Evolutionary conservation across 1,140 invertebrate genomes (phyloP).

Genomic region (Arion vulgaris): DNA sequence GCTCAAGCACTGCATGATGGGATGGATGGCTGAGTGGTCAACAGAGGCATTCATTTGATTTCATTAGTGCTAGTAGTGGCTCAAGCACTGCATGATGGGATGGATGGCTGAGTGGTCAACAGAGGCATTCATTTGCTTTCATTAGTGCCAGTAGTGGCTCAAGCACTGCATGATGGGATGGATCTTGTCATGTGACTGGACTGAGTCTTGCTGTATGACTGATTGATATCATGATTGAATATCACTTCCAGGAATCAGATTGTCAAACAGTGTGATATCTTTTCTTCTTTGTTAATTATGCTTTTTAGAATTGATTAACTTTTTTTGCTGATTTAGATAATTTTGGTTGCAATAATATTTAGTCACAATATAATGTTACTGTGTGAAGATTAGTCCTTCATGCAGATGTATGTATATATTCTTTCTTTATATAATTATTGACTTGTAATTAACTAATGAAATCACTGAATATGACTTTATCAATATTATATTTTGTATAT

Average conservation of each 20-base stretch:
- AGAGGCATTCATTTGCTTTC: too few species aligned
- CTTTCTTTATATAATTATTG: background rate
- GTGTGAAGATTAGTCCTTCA: background rate
- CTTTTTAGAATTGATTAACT: background rate
- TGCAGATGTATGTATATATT: background rate
- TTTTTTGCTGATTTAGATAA: background rate
- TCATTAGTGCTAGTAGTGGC: constrained; percentile 7
- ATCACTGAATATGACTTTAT: too few species aligned
- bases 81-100: constrained; percentile 30
- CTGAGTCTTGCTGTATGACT: background rate
- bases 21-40: constrained; percentile 29
- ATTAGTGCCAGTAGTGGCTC: too few species aligned
- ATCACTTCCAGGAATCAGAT: background rate
- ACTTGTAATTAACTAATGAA: too few species aligned
- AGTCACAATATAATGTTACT: background rate
- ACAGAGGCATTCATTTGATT: constrained; percentile 36
- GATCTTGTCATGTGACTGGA: background rate
- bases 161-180: constrained; percentile 16
- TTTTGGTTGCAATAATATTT: background rate
- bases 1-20: constrained; percentile 26
- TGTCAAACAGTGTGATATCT: background rate
- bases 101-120: too few species aligned
- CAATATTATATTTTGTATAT: too few species aligned
- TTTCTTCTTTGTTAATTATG: background rate
- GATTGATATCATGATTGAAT: background rate